Evolutionary conservation across 2,113 vertebrate species (phyloP), one percentile per base, ranked within the genome.

Genomic region (Grammomys surdaster): DNA sequence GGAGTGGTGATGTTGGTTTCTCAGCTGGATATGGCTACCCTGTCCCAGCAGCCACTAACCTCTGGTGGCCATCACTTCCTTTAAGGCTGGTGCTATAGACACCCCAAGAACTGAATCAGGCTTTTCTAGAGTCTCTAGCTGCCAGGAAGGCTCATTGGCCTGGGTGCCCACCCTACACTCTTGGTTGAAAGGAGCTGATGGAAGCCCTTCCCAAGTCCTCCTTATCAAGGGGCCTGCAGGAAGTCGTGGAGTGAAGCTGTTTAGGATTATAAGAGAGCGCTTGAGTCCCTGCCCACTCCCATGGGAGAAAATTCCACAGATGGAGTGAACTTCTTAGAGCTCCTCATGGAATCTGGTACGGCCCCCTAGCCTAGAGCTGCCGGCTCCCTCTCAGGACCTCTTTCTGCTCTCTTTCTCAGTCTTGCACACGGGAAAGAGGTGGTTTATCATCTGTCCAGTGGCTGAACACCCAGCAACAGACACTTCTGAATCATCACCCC

Each of bases 361-460:
- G 17, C 1, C 43, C 36, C 0, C 24, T 1, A 2, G 20, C 16
- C 19, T 24, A 2, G 20, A 51, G 60, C 63, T 31, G 20, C 16
- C 26, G 0, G 1, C 70, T 75, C 17, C 4, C n/a, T 58, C 69
- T 63, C 51, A 75, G 10, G 36, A 1, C 82, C 58, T 97, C 48
- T 97, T 93, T 95, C 73, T 95, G 60, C 63, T 17, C 76, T 94
- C 28, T 89, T 82, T 43, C 43, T 13, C 95, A 99, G 99, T 99
- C 96, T 98, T 99, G 86, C 99, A 99, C 95, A 99, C 99, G 16
- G 99, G 99, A 20, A 99, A 99, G 98, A 98, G 99, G 70, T 99
- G 99, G 99, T 99, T 99, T 97, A 99, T 99, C 96, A 99, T 99
- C 97, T 99, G 99, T 95, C 99, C 99, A 0, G 99, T 99, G 95